phyloP scores from a whole-genome alignment of 1,140 invertebrate species.

The Leptinotarsa lineolata region DNA sequence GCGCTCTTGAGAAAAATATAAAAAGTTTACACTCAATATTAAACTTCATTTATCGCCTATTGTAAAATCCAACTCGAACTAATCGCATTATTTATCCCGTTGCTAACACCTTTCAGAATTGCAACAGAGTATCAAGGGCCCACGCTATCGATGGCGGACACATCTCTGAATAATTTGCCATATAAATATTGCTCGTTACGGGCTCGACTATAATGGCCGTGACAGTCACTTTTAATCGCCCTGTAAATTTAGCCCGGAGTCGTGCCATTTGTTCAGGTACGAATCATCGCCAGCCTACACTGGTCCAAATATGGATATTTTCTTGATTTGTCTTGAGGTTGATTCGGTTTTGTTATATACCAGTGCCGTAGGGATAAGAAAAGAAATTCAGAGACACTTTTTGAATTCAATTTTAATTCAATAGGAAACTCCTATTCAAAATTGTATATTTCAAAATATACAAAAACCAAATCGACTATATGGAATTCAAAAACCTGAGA shows the following conservation, averaged over 20 bases:
- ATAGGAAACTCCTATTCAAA: too few species aligned
- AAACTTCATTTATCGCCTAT: constrained; percentile 11
- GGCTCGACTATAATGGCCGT: constrained; percentile 1
- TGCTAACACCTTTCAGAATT: constrained; percentile 5
- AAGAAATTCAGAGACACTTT: too few species aligned
- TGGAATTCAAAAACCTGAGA: too few species aligned
- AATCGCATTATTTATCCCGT: constrained; percentile 7
- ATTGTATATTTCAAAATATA: too few species aligned
- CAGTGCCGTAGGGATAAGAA: neutral
- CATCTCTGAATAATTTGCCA: constrained; percentile 6
- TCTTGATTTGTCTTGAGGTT: constrained; percentile 5
- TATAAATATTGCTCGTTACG: constrained; percentile 8
- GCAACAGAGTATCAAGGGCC: neutral
- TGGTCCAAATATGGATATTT: constrained; percentile 16
- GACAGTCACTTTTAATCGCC: constrained; percentile 6
- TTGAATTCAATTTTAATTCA: too few species aligned
- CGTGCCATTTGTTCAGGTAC: constrained; percentile 16
- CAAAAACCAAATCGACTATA: too few species aligned
- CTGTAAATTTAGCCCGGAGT: neutral
- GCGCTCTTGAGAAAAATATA: neutral
- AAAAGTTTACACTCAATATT: neutral
- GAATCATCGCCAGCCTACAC: constrained; percentile 15
- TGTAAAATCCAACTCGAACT: constrained; percentile 4
- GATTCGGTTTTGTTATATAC: neutral
- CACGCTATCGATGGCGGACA: constrained; percentile 5